A percentile compares a stretch with the other conserved stretches of the same genome.
Conservation (phyloP, 2,888 invertebrate genomes). For the Meganola albula region DNA sequence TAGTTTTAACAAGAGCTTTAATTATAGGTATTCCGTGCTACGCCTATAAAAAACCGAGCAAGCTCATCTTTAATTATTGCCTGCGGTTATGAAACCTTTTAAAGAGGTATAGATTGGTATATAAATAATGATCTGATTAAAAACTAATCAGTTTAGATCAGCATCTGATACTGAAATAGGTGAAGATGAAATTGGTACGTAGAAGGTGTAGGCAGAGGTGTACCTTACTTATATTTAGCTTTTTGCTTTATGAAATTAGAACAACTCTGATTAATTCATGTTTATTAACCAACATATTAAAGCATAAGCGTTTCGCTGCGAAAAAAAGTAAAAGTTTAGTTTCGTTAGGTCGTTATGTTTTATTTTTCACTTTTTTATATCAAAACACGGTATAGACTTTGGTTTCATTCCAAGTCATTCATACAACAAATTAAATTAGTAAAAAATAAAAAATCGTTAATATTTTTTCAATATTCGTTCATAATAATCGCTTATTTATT, state of each 20-base stretch:
- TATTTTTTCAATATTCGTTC: no score
- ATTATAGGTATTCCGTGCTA: no score
- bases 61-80: conserved; percentile 52
- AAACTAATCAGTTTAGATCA: neutral
- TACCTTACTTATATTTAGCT: neutral
- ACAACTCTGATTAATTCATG: neutral
- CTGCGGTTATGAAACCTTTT: conserved; percentile 56
- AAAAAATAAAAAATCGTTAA: no score
- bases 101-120: neutral
- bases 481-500: no score
- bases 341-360: no score
- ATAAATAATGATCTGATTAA: neutral
- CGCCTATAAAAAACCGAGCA: conserved; percentile 13
- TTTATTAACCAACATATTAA: neutral
- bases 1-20: no score
- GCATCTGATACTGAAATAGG: neutral
- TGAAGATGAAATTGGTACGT: neutral
- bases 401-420: no score
- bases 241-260: neutral
- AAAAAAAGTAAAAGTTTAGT: no score
- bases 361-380: no score
- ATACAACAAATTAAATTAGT: no score
- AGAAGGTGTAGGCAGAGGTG: neutral
- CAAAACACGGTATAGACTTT: no score
- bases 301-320: no score